Percentiles rank a stretch among this genome's conserved stretches.
phyloP scores from a whole-genome alignment of 2,113 vertebrate genomes.

The Dasyprocta punctata region DNA sequence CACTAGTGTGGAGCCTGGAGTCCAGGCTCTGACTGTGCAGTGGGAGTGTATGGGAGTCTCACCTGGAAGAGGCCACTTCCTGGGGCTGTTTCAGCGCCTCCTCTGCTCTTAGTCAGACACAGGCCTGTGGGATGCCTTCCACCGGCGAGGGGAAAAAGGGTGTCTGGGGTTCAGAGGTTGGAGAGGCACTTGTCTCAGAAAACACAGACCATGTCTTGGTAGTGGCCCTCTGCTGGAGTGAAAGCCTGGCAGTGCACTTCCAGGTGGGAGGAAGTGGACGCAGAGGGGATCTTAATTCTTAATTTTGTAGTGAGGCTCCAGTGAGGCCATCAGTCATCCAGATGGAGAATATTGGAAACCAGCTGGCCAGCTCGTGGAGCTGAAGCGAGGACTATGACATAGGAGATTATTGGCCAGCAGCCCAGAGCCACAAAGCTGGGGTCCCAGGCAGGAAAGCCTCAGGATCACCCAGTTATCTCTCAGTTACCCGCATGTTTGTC shows the following conservation, averaged over 20 bases:
- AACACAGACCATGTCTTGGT: background rate
- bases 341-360: background rate
- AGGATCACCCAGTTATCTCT: background rate
- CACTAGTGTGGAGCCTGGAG: background rate
- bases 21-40: background rate
- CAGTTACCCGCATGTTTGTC: background rate
- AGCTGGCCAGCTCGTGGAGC: background rate
- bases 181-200: background rate
- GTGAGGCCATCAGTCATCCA: background rate
- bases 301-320: background rate
- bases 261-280: background rate
- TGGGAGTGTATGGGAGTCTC: fast-evolving
- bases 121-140: background rate
- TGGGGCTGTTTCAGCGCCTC: background rate
- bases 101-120: background rate
- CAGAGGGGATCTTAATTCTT: background rate
- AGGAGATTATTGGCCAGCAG: background rate
- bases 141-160: too few relatives aligned
- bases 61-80: background rate
- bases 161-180: background rate
- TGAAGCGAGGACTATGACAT: background rate
- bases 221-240: background rate
- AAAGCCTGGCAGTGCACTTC: background rate
- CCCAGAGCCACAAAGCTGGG: background rate
- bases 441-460: background rate